Base-by-base conservation (phyloP, 2,888 invertebrate genomes). In the Octodonta nipae region DNA sequence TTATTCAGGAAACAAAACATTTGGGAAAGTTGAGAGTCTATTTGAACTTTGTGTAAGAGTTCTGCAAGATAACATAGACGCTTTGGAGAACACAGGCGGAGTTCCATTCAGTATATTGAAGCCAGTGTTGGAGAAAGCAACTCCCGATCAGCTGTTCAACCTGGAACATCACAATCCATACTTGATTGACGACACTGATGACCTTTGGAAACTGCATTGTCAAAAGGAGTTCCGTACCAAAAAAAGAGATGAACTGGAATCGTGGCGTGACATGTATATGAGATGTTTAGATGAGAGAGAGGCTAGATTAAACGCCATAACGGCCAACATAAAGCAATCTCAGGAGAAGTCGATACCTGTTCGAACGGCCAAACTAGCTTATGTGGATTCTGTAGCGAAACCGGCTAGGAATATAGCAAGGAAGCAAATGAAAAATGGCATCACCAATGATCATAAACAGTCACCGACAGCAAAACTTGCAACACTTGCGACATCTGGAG, bases 161-260 rank as follows among this genome's bases (percentile, higher is more conserved):
- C 64, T 96, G 41, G 95, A 95, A 61, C 78, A 89, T 55, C 80
- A 75, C 54, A 96, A 96, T 65, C 81, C 87, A 0, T 88, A 92
- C 58, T 66, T 95, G 16, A 75, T 91, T 54, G 89, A 87, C 35
- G 92, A 93, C 43, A 85, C 88, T 0, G 88, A 91, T 56, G 71
- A 75, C 26, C 65, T 93, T 5, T 96, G 95, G 95, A 69, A 85
- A 54, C 69, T 70, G 33, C 87, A 88, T 61, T 87, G 86, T 47
- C 72, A 75, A 48, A 76, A 76, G 41, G 76, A 81, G 42, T 93
- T 88, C 58, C 68, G 81, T 15, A 75, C 67, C 14, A 71, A 78
- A 48, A 67, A 71, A 42, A 72, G 82, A 1, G 73, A 80, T 42
- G 89, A 91, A 55, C 70, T 82, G 71, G 93, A 93, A 59, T 70